phyloP scores from a whole-genome alignment of 2,888 invertebrate species.

The Cylloceria caligata region DNA sequence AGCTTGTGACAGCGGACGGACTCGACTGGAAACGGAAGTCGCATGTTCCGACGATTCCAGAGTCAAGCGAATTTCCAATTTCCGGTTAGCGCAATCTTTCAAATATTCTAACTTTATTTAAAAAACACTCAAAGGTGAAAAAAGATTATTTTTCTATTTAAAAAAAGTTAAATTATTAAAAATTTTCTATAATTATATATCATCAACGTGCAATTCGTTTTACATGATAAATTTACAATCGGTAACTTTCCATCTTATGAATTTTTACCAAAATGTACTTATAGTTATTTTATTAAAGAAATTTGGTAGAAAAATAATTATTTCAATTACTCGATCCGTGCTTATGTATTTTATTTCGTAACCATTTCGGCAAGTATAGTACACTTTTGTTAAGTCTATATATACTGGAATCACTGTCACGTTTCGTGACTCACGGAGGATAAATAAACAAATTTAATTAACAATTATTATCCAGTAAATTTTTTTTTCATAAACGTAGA shows the following conservation, averaged over 20 bases:
- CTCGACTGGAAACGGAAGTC: constrained; percentile 64
- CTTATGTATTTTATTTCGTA: constrained; percentile 54
- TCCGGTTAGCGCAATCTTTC: constrained; percentile 38
- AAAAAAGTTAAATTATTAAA: no score
- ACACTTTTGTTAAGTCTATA: constrained; percentile 59
- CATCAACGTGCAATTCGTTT: no score
- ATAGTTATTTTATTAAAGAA: not conserved
- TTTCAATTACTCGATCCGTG: not conserved
- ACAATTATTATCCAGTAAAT: constrained; percentile 23
- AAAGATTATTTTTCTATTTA: no score
- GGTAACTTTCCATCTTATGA: no score
- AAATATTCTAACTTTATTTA: not conserved
- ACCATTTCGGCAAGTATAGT: constrained; percentile 57
- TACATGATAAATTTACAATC: no score
- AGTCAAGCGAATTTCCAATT: constrained; percentile 41
- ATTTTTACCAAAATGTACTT: not conserved
- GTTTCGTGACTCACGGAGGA: constrained; percentile 48
- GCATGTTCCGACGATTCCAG: constrained; percentile 5
- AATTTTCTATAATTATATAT: no score
- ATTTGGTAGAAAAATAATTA: not conserved
- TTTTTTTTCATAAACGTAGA: constrained; percentile 19
- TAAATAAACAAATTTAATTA: constrained; percentile 40
- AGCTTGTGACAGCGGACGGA: constrained; percentile 64
- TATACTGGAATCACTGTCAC: constrained; percentile 54
- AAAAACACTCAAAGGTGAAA: no score